Base-by-base conservation (phyloP, 2,113 vertebrate species). In the Anguilla japonica region DNA sequence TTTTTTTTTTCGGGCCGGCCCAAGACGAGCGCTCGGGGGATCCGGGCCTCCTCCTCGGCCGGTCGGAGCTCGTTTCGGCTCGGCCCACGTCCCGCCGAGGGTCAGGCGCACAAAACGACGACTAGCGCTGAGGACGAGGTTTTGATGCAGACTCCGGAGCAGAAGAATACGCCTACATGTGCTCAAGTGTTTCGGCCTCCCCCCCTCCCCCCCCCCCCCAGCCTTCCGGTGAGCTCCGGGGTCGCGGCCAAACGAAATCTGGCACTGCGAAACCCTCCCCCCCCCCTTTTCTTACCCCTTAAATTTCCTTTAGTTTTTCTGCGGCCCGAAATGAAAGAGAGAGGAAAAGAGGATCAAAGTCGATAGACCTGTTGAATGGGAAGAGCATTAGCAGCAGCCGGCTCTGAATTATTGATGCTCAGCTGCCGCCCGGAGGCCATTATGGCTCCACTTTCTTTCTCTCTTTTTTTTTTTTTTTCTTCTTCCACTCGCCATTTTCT, bases 311-410 rank as follows among this genome's bases (percentile, higher is more conserved):
- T 11, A 34, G 71, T n/a, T 75, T 34, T 81, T 46, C 80, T n/a
- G 26, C 6, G 41, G 80, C 39, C 20, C 40, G 13, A 34, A n/a
- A 75, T 13, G 20, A 26, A 26, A 41, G 8, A 67, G 71, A 26
- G 60, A 41, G 80, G 18, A 81, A 22, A 81, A 46, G 80, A 43
- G 80, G 80, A 81, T 81, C 79, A 41, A 41, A 81, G 80, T 81
- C 80, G 13, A 81, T 41, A 46, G 29, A 81, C 80, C 41, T 81
- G 40, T 81, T 81, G 80, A 41, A 46, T 46, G 60, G 41, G 41
- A 46, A 39, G 8, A 20, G 40, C 80, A 81, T 81, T 81, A 81
- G 41, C 40, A 5, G 40, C 40, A 13, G 39, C 80, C 40, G 80
- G 3, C 40, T 81, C 80, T 81, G 80, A 81, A 81, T 81, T 43